Conservation (phyloP, 2,888 invertebrate genomes). For the Minunthozetes semirufus region DNA sequence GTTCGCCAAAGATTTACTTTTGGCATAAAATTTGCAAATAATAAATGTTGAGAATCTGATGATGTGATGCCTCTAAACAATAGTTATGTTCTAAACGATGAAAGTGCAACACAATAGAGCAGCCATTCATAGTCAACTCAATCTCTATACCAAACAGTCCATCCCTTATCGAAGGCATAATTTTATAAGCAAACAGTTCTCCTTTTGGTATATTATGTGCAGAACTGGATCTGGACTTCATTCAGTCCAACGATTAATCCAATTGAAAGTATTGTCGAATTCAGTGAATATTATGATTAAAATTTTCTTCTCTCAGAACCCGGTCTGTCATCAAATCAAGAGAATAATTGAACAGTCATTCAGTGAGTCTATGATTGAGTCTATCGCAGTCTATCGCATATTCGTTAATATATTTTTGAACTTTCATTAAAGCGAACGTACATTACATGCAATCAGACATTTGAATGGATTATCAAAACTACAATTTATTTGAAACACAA, state of each 20-base stretch:
- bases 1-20: neutral
- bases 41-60: neutral
- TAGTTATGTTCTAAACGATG: neutral
- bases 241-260: neutral
- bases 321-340: neutral
- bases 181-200: slow-evolving; percentile 26
- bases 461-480: too few species aligned
- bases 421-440: too few species aligned
- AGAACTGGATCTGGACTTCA: neutral
- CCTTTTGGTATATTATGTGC: neutral
- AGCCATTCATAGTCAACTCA: neutral
- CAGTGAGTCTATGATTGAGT: too few species aligned
- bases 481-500: neutral
- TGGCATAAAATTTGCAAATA: slow-evolving; percentile 7
- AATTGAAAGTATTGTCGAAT: slow-evolving; percentile 1
- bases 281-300: neutral
- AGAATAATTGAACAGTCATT: neutral
- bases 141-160: slow-evolving; percentile 9
- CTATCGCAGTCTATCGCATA: too few species aligned
- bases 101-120: neutral
- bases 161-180: neutral
- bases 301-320: neutral
- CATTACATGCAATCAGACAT: too few species aligned
- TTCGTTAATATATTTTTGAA: neutral
- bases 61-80: slow-evolving; percentile 16